Evolutionary conservation across 1,140 invertebrate genomes (phyloP), one percentile per base, ranked within the genome.

Genomic region (Heliconius himera): DNA sequence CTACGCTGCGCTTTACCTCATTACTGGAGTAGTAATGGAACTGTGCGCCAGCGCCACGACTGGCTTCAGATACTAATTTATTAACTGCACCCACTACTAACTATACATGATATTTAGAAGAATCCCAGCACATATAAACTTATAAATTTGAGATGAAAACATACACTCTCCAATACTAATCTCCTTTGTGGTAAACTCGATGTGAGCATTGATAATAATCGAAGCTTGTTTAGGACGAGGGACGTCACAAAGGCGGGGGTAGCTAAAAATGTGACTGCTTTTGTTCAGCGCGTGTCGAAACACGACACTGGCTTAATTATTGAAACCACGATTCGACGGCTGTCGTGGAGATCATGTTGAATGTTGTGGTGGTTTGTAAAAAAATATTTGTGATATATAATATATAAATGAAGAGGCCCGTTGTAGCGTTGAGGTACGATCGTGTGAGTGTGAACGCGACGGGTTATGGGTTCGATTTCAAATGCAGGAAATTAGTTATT

Each of bases 221-320:
- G 77, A 81, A 73, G 74, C 83, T 81, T 76, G 73, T 80, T 78
- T 80, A 73, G 60, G 46, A 13, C 49, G 78, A 79, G 81, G 84
- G 83, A 77, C 73, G 72, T 66, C 73, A 86, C 80, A 84, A 84
- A 80, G 70, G 81, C 41, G 71, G 73, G 79, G 80, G 79, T 73
- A 60, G 78, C 71, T 73, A 82, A 82, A 80, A 85, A 83, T 56
- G 70, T 36, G 66, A 73, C 76, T 75, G 77, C 41, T 73, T 74
- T 79, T 82, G 84, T 83, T 66, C 29, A 82, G 83, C 88, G 89
- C 88, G 88, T 90, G 89, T 79, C 84, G 91, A 81, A 91, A 92
- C 76, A 82, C 78, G 87, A 92, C 86, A 89, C 86, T 87, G 78
- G 77, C 79, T 73, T 85, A 85, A 82, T 83, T 84, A 84, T 78